Evolutionary conservation across 30 jellyfish, hydroid and myxozoan genomes (phyloP).

Genomic region (Haliclystus octoradiatus): DNA sequence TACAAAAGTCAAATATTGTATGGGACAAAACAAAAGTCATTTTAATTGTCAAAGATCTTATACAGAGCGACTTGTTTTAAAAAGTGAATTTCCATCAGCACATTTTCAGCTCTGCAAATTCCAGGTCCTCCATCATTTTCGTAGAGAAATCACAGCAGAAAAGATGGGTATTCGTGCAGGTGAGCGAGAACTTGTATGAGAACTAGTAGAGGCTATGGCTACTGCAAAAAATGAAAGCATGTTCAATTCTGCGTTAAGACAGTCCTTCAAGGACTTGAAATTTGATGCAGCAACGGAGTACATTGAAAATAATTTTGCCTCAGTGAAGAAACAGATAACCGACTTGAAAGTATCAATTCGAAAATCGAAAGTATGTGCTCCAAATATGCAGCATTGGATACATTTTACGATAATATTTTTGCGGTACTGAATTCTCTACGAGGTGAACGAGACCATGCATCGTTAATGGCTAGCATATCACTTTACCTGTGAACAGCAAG

Average conservation of each 20-base stretch:
- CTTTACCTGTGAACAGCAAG: constrained; percentile 12
- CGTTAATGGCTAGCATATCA: constrained; percentile 21
- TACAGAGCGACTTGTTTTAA: background rate
- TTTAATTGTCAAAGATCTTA: constrained; percentile 4
- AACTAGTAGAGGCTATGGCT: constrained; percentile 11
- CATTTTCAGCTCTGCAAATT: background rate
- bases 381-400: constrained; percentile 6
- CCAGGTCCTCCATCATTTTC: constrained; percentile 11
- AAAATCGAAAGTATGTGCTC: constrained; percentile 19
- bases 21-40: background rate
- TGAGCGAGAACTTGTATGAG: constrained; percentile 14
- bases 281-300: constrained; percentile 13
- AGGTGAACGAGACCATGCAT: constrained; percentile 23
- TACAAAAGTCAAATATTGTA: background rate
- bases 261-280: constrained; percentile 2
- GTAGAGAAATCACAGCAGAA: constrained; percentile 23
- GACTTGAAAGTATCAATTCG: constrained; percentile 35
- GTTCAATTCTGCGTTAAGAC: background rate
- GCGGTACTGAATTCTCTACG: constrained; percentile 23
- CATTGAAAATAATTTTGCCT: constrained; percentile 12
- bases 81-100: background rate
- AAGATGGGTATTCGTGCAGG: constrained; percentile 37
- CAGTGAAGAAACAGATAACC: constrained; percentile 41
- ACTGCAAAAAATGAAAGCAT: constrained; percentile 5
- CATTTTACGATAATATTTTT: constrained; percentile 23